Conservation (phyloP, 2,113 vertebrate genomes). For the Osmerus eperlanus region DNA sequence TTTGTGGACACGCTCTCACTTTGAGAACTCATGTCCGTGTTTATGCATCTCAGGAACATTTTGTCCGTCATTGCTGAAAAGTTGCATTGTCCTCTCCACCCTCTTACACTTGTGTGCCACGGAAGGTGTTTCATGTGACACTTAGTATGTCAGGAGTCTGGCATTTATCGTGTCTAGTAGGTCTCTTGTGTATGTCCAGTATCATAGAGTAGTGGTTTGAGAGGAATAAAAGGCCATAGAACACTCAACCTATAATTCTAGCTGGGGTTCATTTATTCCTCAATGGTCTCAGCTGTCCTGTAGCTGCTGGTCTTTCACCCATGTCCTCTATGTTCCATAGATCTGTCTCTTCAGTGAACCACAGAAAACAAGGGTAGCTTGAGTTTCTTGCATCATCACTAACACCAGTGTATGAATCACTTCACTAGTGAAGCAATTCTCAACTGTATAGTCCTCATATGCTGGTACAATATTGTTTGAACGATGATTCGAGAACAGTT, state of each 20-base stretch:
- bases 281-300: not conserved
- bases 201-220: no score
- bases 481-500: not conserved
- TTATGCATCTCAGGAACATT: conserved; percentile 1
- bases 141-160: no score
- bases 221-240: no score
- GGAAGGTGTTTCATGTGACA: no score
- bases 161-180: no score
- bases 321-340: conserved; percentile 9
- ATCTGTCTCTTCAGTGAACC: conserved; percentile 18
- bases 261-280: not conserved
- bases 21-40: not conserved
- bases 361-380: conserved; percentile 24
- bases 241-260: not conserved
- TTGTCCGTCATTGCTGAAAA: not conserved
- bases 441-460: not conserved
- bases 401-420: conserved; percentile 21
- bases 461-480: not conserved
- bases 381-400: conserved; percentile 24
- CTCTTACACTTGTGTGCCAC: not conserved
- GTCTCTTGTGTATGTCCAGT: no score
- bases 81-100: not conserved
- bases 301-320: not conserved
- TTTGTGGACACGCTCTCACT: conserved; percentile 67
- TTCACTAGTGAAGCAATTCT: conserved; percentile 1